Evolutionary conservation across 2,888 invertebrate species (phyloP).

Genomic region (Anarsia innoxiella): DNA sequence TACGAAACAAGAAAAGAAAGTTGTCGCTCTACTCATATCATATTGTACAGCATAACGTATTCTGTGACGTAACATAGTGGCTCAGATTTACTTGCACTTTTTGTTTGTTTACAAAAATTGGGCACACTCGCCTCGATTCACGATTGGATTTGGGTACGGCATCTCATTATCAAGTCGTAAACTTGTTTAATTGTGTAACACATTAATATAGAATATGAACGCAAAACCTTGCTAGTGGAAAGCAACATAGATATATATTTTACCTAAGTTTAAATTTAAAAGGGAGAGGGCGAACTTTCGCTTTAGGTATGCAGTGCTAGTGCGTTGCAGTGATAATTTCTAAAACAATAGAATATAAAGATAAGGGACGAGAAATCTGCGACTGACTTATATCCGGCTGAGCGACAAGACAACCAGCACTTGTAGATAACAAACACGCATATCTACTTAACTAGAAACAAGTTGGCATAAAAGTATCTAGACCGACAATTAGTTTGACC

Average conservation of each 20-base stretch:
- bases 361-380: conserved; percentile 10
- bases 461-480: conserved; percentile 17
- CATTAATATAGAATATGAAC: too few relatives aligned
- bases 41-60: conserved; percentile 33
- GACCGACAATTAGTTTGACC: conserved; percentile 41
- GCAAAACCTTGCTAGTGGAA: conserved; percentile 11
- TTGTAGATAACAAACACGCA: background rate
- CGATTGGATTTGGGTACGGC: conserved; percentile 26
- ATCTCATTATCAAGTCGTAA: conserved; percentile 24
- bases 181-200: conserved; percentile 17
- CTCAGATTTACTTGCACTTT: conserved; percentile 43
- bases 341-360: conserved; percentile 16
- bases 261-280: background rate
- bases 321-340: conserved; percentile 12
- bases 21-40: conserved; percentile 42
- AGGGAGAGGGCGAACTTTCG: conserved; percentile 4
- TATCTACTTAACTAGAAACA: background rate
- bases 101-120: conserved; percentile 36
- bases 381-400: background rate
- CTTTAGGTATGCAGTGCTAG: conserved; percentile 6
- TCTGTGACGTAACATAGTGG: conserved; percentile 37
- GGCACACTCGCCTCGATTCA: conserved; percentile 26
- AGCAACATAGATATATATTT: background rate
- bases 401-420: background rate
- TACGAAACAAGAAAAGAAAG: conserved; percentile 69